phyloP scores from a whole-genome alignment of 2,888 invertebrate genomes.

The Drepanosiphum platanoidis region DNA sequence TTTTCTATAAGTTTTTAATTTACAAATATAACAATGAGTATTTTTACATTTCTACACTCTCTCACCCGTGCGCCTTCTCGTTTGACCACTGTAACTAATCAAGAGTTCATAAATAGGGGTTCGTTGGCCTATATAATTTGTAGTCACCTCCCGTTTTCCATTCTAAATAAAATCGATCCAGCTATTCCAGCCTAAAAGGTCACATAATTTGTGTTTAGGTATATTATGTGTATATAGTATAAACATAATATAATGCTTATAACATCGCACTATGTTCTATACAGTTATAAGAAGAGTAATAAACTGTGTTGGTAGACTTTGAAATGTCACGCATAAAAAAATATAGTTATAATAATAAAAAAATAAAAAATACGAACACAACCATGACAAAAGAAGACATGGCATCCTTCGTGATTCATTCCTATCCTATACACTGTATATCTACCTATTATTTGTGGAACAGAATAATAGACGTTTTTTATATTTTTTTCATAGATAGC shows the following conservation, averaged over 20 bases:
- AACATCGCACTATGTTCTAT: not conserved
- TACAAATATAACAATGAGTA: not conserved
- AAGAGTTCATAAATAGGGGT: conserved; percentile 28
- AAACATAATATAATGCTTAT: not conserved
- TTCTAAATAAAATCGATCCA: conserved; percentile 37
- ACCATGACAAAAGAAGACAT: conserved; percentile 21
- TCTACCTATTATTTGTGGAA: conserved; percentile 34
- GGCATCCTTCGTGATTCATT: conserved; percentile 22
- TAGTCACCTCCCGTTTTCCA: conserved; percentile 12
- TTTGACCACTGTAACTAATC: conserved; percentile 13
- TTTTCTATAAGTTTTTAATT: not conserved
- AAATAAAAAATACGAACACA: conserved; percentile 18
- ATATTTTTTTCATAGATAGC: not conserved
- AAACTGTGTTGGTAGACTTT: conserved; percentile 37
- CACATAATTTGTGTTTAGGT: not conserved
- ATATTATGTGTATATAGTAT: not conserved
- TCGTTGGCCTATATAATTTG: conserved; percentile 36
- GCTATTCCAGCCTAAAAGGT: conserved; percentile 37
- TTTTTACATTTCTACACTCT: no score
- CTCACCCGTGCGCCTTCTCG: not conserved
- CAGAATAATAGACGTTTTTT: conserved; percentile 2
- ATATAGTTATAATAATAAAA: conserved; percentile 28
- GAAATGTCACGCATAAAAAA: conserved; percentile 42
- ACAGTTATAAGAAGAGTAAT: conserved; percentile 11
- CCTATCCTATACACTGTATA: conserved; percentile 9